Evolutionary conservation across 1,140 invertebrate genomes (phyloP).

Genomic region (Mya arenaria): DNA sequence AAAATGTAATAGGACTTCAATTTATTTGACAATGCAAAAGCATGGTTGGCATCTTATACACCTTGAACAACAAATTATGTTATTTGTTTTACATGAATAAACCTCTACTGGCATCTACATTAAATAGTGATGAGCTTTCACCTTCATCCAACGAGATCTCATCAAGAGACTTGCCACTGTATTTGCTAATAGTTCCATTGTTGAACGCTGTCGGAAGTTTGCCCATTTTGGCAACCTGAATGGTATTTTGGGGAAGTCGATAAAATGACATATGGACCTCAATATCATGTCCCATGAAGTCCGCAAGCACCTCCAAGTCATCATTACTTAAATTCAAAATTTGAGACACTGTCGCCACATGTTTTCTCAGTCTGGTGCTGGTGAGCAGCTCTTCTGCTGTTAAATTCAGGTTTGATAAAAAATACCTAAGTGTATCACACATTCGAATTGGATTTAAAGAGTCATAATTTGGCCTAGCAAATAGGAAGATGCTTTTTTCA

Average conservation of each 20-base stretch:
- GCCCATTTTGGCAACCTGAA: conserved; percentile 49
- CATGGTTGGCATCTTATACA: too few species aligned
- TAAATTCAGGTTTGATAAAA: not conserved
- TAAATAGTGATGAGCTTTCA: not conserved
- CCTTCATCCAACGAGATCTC: conserved; percentile 47
- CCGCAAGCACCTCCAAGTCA: conserved; percentile 54
- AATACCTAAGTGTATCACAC: conserved; percentile 1
- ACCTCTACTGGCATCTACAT: too few species aligned
- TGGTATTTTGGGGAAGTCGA: conserved; percentile 46
- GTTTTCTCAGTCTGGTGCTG: conserved; percentile 57
- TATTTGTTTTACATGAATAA: too few species aligned
- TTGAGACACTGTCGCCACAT: conserved; percentile 56
- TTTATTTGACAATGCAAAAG: too few species aligned
- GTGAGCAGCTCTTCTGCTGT: conserved; percentile 34
- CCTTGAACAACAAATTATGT: too few species aligned
- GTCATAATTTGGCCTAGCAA: conserved; percentile 20
- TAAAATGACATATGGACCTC: conserved; percentile 54
- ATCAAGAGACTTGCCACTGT: conserved; percentile 44
- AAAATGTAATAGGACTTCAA: too few species aligned
- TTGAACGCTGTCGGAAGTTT: conserved; percentile 49
- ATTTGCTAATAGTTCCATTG: conserved; percentile 48
- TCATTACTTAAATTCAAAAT: conserved; percentile 44
- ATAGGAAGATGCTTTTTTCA: not conserved
- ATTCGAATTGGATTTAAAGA: not conserved
- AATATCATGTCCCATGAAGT: conserved; percentile 59